Conservation (phyloP, 2,888 invertebrate species). For the Urechis unicinctus region DNA sequence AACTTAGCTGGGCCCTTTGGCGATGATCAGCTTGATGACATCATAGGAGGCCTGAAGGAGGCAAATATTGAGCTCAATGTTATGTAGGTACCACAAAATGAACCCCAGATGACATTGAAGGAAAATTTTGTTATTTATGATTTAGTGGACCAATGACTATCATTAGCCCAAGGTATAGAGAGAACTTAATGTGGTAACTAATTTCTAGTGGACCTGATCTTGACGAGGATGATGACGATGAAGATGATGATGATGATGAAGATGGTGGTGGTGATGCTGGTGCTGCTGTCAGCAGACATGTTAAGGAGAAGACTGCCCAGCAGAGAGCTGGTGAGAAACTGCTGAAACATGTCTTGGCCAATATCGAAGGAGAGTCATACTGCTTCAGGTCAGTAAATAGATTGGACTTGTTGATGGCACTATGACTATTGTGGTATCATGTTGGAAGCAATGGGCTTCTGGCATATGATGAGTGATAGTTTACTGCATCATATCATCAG, state of each 20-base stretch:
- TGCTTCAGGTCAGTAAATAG: conserved; percentile 45
- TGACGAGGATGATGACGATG: conserved; percentile 32
- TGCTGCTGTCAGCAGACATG: conserved; percentile 15
- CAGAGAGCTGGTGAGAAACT: conserved; percentile 41
- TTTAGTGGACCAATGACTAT: no score
- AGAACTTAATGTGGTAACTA: neutral
- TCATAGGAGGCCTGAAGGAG: conserved; percentile 57
- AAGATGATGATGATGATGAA: conserved; percentile 14
- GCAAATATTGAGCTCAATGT: conserved; percentile 60
- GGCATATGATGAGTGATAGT: no score
- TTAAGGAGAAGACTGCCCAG: conserved; percentile 40
- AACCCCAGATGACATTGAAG: neutral
- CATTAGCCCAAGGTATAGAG: neutral
- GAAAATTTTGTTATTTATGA: neutral
- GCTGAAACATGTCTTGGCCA: conserved; percentile 39
- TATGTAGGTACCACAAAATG: conserved; percentile 55
- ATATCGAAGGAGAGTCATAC: conserved; percentile 47
- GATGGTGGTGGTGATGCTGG: neutral
- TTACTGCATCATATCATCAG: no score
- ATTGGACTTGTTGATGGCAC: no score
- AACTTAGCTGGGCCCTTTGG: conserved; percentile 58
- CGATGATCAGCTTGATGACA: conserved; percentile 54
- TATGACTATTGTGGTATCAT: no score
- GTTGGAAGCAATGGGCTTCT: no score
- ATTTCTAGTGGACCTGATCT: conserved; percentile 38